phyloP scores from a whole-genome alignment of 2,797 vertebrate genomes.

The Sylvilagus floridanus region DNA sequence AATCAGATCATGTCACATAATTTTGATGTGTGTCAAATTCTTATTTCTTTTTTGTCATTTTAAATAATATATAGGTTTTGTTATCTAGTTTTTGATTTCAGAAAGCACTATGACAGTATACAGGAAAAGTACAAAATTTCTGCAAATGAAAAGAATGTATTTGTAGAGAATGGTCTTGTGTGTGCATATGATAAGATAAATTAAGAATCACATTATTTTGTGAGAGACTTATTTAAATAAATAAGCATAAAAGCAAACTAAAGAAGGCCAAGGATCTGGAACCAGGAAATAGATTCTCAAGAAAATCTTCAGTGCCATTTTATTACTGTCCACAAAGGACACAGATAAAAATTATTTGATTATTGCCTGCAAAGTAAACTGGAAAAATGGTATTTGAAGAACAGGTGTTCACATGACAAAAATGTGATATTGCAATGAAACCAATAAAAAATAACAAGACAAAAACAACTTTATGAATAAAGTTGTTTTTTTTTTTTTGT shows the following conservation, averaged over 20 bases:
- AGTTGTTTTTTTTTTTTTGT: too few relatives aligned
- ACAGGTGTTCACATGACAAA: not conserved
- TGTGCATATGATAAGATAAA: not conserved
- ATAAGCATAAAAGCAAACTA: slow-evolving; percentile 26
- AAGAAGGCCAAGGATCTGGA: not conserved
- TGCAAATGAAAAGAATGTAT: not conserved
- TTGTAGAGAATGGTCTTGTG: not conserved
- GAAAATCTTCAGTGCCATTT: not conserved
- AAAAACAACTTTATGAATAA: not conserved
- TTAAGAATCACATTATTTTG: not conserved
- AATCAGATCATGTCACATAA: not conserved
- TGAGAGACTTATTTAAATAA: slow-evolving; percentile 37
- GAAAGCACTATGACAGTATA: not conserved
- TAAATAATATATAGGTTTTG: not conserved
- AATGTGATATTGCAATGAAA: not conserved
- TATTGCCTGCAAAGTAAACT: not conserved
- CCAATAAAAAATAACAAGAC: not conserved
- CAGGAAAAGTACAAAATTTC: not conserved
- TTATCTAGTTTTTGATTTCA: not conserved
- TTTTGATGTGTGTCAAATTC: not conserved
- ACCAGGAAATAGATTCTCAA: not conserved
- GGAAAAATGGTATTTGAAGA: slow-evolving; percentile 13
- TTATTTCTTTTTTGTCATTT: slow-evolving; percentile 6
- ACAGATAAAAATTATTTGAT: not conserved
- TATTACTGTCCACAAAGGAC: not conserved